Evolutionary conservation across 2,113 vertebrate genomes (phyloP), one percentile per base, ranked within the genome.

Genomic region (Abramis brama): DNA sequence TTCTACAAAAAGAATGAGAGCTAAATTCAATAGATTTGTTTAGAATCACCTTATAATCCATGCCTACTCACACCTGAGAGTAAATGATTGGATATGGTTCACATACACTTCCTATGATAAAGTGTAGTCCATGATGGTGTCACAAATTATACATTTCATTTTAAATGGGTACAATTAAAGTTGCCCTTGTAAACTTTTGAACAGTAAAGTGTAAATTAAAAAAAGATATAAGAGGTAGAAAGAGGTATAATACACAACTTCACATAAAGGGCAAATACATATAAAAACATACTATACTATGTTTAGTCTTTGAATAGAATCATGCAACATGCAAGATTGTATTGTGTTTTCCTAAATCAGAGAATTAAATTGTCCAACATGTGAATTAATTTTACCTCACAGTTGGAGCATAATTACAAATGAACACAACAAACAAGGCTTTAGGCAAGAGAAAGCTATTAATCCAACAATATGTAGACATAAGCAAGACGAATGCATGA

Each of bases 341-440:
- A 19, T 19, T 57, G 52, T 19, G 19, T 21, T 57, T 21, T 57
- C 55, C 19, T 57, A 1, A 52, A 57, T 39, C 19, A 39, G 33
- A 23, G 33, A 36, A 23, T 71, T 55, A 55, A 5, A 19, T 0
- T 0, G 13, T 30, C 13, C 17, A 77, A 55, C 33, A 17, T 77
- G 25, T 77, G 50, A 77, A 55, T 55, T 55, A 19, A 80, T 79
- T 79, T 45, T 17, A 62, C 13, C 19, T 64, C 36, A 80, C 57
- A 62, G 55, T 64, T 62, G 78, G 57, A 62, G 36, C 45, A 60
- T 80, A 64, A 64, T 62, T 45, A 45, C 55, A 80, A 25, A 80
- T 25, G 11, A 60, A 76, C 30, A 52, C 15, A 50, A 80, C 1
- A 80, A 80, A 60, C 33, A 62, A 80, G 57, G 23, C 36, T 13